Percentiles rank a stretch among this genome's conserved stretches.
phyloP scores from a whole-genome alignment of 2,888 invertebrate species.

The Cryptophagus acutangulus region DNA sequence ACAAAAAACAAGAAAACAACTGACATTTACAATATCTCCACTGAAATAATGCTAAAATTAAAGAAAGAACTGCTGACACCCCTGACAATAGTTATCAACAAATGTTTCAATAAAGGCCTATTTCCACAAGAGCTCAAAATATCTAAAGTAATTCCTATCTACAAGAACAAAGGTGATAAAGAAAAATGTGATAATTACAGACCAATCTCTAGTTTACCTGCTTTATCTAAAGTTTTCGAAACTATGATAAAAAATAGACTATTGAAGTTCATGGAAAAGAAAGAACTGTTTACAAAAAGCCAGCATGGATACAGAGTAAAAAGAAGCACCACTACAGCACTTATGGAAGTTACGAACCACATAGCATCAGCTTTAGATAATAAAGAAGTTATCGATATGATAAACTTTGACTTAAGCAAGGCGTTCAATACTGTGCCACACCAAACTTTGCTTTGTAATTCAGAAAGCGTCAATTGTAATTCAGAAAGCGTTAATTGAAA shows the following conservation, averaged over 20 bases:
- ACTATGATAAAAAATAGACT: not conserved
- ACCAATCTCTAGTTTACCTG: not conserved
- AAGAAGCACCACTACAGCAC: not conserved
- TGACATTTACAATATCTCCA: not conserved
- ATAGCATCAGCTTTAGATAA: not conserved
- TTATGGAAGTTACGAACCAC: not conserved
- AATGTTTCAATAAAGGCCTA: not conserved
- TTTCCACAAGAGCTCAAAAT: not conserved
- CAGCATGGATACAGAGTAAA: not conserved
- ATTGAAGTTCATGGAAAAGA: not conserved
- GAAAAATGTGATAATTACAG: not conserved
- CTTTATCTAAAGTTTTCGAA: not conserved
- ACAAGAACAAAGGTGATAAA: not conserved
- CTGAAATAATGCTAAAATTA: not conserved
- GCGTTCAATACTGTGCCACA: not conserved
- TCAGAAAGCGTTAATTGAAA: no score
- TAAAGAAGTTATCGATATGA: not conserved
- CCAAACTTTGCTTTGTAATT: not conserved
- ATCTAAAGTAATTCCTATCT: not conserved
- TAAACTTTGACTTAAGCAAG: not conserved
- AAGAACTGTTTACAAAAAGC: not conserved
- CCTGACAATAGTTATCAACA: not conserved
- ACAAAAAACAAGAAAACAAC: not conserved
- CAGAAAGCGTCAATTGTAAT: no score
- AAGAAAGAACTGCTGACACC: not conserved